Evolutionary conservation across 2,113 vertebrate species (phyloP), one percentile per base, ranked within the genome.

Genomic region (Laticauda laticaudata): DNA sequence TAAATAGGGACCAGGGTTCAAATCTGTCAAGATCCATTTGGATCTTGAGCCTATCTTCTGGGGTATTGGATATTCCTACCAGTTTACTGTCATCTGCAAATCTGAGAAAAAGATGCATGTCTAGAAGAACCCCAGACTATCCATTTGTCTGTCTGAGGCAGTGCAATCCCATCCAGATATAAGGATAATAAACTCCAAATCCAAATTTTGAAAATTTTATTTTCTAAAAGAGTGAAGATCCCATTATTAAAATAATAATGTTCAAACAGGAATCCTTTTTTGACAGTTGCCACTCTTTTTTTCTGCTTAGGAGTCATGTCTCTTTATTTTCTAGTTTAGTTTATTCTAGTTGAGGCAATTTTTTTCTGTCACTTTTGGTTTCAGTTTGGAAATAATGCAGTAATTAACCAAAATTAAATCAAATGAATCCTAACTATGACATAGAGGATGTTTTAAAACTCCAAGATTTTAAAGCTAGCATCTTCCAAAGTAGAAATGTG

Each of bases 361-460:
- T 61, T 26, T 93, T 92, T 4, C 29, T 34, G 15, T 90, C 90
- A 29, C 21, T 90, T 88, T 64, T 59, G 94, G 92, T 92, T 94
- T 91, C 92, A 93, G 57, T 92, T 95, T 93, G 85, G 93, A 91
- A 90, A 92, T 94, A 24, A 59, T 59, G 2, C 23, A 59, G 57
- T 24, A 24, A 59, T 24, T 59, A 87, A 94, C 93, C 95, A 95
- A 96, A 92, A 93, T 90, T 93, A 94, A 93, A 88, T 94, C 94
- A 93, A 95, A 86, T 91, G 81, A 90, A 94, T 91, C 61, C 93
- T 59, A 3, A 3, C 20, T 1, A 0, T 93, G 94, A 93, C 89
- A 81, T 51, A 95, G 93, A 87, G 1, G 0, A 69, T 94, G 94
- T 94, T 91, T 91, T n/a, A 87, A 87, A 53, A n/a, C 48, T 20